Percentiles rank a stretch among this genome's conserved stretches.
phyloP scores from a whole-genome alignment of 2,797 vertebrate genomes.

The Poeciliopsis presidionis region DNA sequence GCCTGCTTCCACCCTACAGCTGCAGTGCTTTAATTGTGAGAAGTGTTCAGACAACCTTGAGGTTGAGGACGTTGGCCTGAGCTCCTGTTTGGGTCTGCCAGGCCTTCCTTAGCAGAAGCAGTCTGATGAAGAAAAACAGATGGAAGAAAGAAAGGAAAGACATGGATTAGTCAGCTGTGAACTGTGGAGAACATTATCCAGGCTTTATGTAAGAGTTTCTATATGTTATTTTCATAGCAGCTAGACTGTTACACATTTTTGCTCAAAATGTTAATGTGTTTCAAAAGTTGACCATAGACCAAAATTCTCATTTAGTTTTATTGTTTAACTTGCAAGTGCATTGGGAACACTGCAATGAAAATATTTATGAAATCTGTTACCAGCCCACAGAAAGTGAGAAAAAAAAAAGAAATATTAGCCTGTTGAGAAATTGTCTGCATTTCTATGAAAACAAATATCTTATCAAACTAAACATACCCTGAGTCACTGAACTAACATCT shows the following conservation, averaged over 20 bases:
- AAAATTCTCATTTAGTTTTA: neutral
- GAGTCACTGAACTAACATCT: neutral
- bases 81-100: constrained; percentile 87
- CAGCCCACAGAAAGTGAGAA: neutral
- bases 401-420: neutral
- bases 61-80: constrained; percentile 91
- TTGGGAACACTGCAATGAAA: neutral
- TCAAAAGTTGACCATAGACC: neutral
- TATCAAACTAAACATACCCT: neutral
- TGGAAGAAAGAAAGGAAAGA: constrained; percentile 6
- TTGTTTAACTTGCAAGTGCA: neutral
- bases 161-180: constrained; percentile 15
- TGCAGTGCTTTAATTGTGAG: constrained; percentile 86
- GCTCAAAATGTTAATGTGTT: neutral
- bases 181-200: neutral
- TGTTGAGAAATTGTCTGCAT: neutral
- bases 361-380: neutral
- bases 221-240: neutral
- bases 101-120: constrained; percentile 87
- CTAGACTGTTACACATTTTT: neutral
- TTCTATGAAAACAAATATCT: neutral
- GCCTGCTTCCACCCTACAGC: constrained; percentile 87
- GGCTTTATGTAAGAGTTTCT: neutral
- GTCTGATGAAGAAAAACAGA: constrained; percentile 77
- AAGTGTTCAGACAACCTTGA: constrained; percentile 98